Evolutionary conservation across 2,888 invertebrate genomes (phyloP), one percentile per base, ranked within the genome.

Genomic region (Pyrrhosoma nymphula): DNA sequence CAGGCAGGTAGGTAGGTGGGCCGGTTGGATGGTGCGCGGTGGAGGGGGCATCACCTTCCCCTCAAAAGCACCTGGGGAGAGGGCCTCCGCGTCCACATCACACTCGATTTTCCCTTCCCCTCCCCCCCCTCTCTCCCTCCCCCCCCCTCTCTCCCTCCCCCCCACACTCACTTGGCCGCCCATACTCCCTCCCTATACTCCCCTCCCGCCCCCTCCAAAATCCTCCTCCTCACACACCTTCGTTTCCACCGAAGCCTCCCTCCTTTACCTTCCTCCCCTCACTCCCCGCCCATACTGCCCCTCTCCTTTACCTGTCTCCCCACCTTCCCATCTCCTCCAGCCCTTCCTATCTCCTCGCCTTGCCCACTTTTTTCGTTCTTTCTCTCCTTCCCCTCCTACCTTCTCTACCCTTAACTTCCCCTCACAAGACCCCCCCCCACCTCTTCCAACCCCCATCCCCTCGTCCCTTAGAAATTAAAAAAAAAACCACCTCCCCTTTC

Each of bases 21-120:
- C 60, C 12, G 60, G 60, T 16, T 20, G 60, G 60, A 60, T 47
- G 60, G 60, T 60, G 60, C 2, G 8, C 47, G 16, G 69, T n/a
- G 82, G 82, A 82, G 35, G 82, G 69, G n/a, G 10, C 0, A 26
- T 20, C 60, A 18, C 23, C 90, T 91, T 63, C 69, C 93, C 93
- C 93, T 93, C 69, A 18, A 23, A 75, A 93, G 69, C 93, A 93
- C 93, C 93, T 93, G 93, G 93, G 89, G 93, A 91, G 91, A 47
- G 56, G 26, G 39, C 26, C 26, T n/a, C 63, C 39, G n/a, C 30
- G 2, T 35, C 82, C 75, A 75, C 75, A 75, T 35, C 82, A 82
- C 82, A 35, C 82, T 82, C 35, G 35, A 30, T 35, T 35, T 35
- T 47, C 47, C 69, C 75, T 39, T 55, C 90, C 90, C 56, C 47